Conservation (phyloP, 2,113 vertebrate species). For the Morphnarchus princeps region DNA sequence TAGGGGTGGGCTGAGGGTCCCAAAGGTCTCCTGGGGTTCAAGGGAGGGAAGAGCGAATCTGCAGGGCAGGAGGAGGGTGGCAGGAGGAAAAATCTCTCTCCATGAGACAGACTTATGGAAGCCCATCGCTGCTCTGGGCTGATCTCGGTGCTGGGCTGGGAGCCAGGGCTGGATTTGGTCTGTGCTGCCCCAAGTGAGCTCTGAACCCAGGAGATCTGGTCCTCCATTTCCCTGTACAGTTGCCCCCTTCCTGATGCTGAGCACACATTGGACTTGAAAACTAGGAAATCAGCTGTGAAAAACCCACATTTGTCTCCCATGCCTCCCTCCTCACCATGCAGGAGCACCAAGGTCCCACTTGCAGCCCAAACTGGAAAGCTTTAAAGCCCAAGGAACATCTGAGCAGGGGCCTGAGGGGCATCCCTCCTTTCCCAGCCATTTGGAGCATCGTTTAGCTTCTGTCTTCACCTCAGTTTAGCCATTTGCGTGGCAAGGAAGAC, state of each 20-base stretch:
- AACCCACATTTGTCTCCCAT: rapidly evolving
- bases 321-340: rapidly evolving
- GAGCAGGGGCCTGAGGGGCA: not conserved
- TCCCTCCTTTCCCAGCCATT: not conserved
- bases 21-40: not conserved
- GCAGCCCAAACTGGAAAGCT: not conserved
- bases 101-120: rapidly evolving
- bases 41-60: not conserved
- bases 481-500: rapidly evolving
- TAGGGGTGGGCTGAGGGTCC: not conserved
- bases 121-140: rapidly evolving
- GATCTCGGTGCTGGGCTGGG: not conserved
- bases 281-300: not conserved
- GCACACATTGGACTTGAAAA: not conserved
- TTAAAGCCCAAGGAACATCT: not conserved
- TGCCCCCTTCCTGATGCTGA: not conserved
- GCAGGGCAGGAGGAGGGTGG: not conserved
- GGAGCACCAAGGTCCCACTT: not conserved
- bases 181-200: not conserved
- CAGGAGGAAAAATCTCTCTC: not conserved
- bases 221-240: rapidly evolving
- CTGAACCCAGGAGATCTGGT: not conserved
- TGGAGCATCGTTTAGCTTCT: not conserved
- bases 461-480: not conserved
- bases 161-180: not conserved